Percentiles rank a stretch among this genome's conserved stretches.
phyloP scores from a whole-genome alignment of 2,797 vertebrate genomes.

The Carapus acus region DNA sequence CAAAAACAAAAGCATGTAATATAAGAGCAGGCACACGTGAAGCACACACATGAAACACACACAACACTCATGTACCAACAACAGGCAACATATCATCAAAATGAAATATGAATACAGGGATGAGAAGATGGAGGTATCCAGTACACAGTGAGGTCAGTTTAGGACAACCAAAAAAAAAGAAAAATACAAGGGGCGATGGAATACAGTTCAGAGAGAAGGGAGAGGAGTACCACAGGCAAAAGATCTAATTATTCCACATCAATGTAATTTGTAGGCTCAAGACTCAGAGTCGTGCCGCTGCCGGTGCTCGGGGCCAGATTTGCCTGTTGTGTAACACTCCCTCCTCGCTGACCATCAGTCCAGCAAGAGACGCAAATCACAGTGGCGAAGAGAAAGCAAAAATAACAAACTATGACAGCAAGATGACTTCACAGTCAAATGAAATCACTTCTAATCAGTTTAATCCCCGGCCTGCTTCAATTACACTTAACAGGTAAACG shows the following conservation, averaged over 20 bases:
- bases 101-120: constrained; percentile 23
- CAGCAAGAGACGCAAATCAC: constrained; percentile 49
- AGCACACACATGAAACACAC: constrained; percentile 19
- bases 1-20: constrained; percentile 46
- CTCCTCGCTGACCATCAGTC: constrained; percentile 48
- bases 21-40: constrained; percentile 27
- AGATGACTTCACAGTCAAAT: constrained; percentile 12
- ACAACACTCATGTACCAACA: too few relatives aligned
- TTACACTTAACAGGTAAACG: constrained; percentile 7
- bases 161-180: constrained; percentile 42
- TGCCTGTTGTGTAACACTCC: constrained; percentile 56
- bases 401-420: constrained; percentile 46
- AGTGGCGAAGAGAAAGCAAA: constrained; percentile 60
- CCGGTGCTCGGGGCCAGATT: constrained; percentile 55
- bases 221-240: constrained; percentile 54
- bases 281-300: constrained; percentile 56
- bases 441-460: constrained; percentile 67
- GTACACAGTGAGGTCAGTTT: constrained; percentile 32
- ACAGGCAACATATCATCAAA: too few relatives aligned
- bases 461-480: constrained; percentile 1
- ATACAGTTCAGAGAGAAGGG: constrained; percentile 27
- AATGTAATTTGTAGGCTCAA: constrained; percentile 63
- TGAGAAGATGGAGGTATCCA: constrained; percentile 18
- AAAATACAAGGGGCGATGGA: too few relatives aligned
- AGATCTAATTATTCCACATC: constrained; percentile 61